Base-by-base conservation (phyloP, 2,113 vertebrate species). In the Leptobrachium ailaonicum region DNA sequence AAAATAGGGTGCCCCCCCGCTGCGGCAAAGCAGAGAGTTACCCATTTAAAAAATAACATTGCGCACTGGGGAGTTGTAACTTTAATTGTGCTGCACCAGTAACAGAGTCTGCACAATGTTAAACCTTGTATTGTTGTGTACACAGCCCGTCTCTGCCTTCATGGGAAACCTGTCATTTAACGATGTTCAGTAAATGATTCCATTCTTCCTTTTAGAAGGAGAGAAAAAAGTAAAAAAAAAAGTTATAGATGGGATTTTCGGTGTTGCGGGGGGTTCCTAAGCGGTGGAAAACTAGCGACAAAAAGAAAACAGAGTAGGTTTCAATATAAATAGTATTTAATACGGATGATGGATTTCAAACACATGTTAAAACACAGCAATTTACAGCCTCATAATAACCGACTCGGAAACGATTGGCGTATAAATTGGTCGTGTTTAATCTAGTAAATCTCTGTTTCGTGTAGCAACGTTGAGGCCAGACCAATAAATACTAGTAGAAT, bases 11-110 rank as follows among this genome's bases (percentile, higher is more conserved):
- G 83, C 78, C 80, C 73, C 73, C 80, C 83, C 45, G 64, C 78
- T 80, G 83, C 85, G 89, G 82, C 77, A 85, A 82, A 82, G 71
- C 64, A 82, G 81, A 82, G 86, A 88, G 86, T 83, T 67, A 82
- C 75, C 80, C 83, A 83, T 82, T 45, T 73, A 87, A 82, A 83
- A 83, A 87, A 83, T 83, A 83, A 84, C 79, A 82, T 82, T 71
- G 69, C 77, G 83, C 82, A 82, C 74, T 69, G 82, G 42, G 71
- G 83, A 82, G 66, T 68, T 87, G 84, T 86, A 85, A 83, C 82
- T 88, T 86, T 80, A 85, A 86, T 87, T 88, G 84, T 82, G 71
- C 58, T 58, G 83, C 42, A 0, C 71, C 14, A 47, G 80, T 2
- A 72, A 75, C 74, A 86, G 74, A 3, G 7, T 53, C 7, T 0